Evolutionary conservation across 2,888 invertebrate genomes (phyloP).

Genomic region (Malachius bipustulatus): DNA sequence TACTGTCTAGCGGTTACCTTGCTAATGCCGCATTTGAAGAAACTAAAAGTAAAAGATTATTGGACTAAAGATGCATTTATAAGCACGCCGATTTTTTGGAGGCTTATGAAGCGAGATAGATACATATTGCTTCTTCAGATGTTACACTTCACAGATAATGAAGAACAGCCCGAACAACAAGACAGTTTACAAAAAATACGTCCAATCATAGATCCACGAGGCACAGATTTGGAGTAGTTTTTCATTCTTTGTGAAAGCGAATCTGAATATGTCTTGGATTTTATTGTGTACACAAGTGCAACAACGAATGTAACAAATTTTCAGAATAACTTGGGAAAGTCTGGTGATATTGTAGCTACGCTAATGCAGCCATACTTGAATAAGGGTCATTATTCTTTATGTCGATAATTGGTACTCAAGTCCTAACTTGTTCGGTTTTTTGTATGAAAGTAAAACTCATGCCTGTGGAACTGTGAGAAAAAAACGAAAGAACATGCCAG

Average conservation of each 20-base stretch:
- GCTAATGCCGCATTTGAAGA: constrained; percentile 2
- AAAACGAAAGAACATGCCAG: constrained; percentile 13
- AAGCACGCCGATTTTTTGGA: not conserved
- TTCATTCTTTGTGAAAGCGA: constrained; percentile 15
- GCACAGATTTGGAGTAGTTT: constrained; percentile 11
- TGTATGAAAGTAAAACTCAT: constrained; percentile 11
- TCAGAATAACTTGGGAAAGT: constrained; percentile 11
- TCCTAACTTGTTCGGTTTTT: constrained; percentile 11
- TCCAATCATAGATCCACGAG: constrained; percentile 15
- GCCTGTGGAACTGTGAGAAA: too few relatives aligned
- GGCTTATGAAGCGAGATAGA: not conserved
- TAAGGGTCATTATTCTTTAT: constrained; percentile 19
- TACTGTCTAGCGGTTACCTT: too few relatives aligned
- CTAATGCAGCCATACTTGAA: constrained; percentile 14
- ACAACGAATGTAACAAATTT: constrained; percentile 12
- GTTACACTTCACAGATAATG: not conserved
- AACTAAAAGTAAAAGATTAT: not conserved
- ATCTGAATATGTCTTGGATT: constrained; percentile 19
- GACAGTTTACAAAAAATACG: not conserved
- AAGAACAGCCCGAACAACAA: not conserved
- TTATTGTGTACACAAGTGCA: constrained; percentile 21
- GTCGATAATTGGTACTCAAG: constrained; percentile 22
- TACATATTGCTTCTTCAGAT: not conserved
- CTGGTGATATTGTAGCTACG: constrained; percentile 15
- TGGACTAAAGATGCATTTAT: not conserved